phyloP scores from a whole-genome alignment of 2,888 invertebrate species.

The Chrysopilus asiliformis region DNA sequence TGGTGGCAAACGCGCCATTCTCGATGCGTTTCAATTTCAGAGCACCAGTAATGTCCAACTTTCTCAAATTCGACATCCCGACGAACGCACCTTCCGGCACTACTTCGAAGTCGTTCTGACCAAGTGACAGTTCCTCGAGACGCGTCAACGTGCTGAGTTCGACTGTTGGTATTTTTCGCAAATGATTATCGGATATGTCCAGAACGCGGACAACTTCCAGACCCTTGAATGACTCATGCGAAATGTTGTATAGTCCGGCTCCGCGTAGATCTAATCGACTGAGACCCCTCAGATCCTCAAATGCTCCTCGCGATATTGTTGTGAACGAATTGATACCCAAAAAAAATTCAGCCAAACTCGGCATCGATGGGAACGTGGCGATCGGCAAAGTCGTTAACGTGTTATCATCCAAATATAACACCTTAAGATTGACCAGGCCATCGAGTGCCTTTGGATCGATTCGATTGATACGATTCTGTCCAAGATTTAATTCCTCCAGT shows the following conservation, averaged over 20 bases:
- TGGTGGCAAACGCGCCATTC: conserved; percentile 64
- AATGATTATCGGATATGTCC: conserved; percentile 66
- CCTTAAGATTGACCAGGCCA: conserved; percentile 59
- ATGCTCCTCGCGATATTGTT: conserved; percentile 60
- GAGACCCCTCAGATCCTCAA: conserved; percentile 60
- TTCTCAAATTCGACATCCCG: conserved; percentile 61
- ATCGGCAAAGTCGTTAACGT: conserved; percentile 65
- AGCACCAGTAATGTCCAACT: conserved; percentile 66
- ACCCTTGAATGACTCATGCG: conserved; percentile 61
- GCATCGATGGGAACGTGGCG: conserved; percentile 54
- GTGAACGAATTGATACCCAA: conserved; percentile 73
- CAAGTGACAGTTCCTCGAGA: conserved; percentile 66
- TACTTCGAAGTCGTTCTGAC: conserved; percentile 65
- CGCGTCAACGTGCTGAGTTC: conserved; percentile 57
- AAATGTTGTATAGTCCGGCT: conserved; percentile 67
- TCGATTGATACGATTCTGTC: conserved; percentile 69
- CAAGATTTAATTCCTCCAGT: conserved; percentile 73
- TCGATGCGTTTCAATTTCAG: conserved; percentile 57
- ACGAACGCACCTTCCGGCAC: conserved; percentile 62
- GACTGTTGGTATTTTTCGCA: conserved; percentile 59
- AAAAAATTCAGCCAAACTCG: conserved; percentile 69
- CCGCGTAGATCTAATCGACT: conserved; percentile 66
- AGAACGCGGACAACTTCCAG: conserved; percentile 60
- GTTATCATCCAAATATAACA: conserved; percentile 74
- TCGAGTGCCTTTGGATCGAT: conserved; percentile 67